These are phyloP conservation scores for Pyrrhosoma nymphula DNA, from an alignment of 2,888 invertebrate genomes.

Conservation along the genomic window DNA sequence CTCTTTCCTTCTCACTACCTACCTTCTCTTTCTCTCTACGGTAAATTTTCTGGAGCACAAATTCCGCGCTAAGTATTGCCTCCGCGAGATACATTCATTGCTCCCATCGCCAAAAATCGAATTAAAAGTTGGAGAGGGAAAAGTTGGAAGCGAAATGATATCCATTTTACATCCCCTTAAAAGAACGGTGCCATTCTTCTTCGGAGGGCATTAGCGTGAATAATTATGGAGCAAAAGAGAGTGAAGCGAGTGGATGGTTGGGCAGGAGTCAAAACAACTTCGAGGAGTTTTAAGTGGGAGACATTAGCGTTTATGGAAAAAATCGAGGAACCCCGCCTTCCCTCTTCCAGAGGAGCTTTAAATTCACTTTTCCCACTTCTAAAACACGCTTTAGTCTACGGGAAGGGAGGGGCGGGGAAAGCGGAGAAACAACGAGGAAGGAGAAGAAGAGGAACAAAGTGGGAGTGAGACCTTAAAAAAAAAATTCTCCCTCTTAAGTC, in stretches of 20 bases:
- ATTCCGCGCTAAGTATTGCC: neutral
- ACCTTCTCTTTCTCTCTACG: neutral
- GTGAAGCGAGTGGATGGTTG: neutral
- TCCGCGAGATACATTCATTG: neutral
- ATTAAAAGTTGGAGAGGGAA: slow-evolving; percentile 20
- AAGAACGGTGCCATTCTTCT: slow-evolving; percentile 12
- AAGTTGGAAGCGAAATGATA: slow-evolving; percentile 43
- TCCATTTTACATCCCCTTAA: neutral
- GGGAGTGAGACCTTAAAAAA: neutral
- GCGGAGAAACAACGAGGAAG: no score
- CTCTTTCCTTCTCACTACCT: neutral
- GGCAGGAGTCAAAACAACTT: slow-evolving; percentile 34
- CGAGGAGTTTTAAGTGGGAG: neutral
- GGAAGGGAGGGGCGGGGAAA: no score
- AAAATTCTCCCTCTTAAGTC: slow-evolving; percentile 11
- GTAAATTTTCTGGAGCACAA: neutral
- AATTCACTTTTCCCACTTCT: slow-evolving; percentile 33
- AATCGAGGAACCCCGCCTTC: neutral
- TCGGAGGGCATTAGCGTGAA: neutral
- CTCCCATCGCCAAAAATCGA: slow-evolving; percentile 29
- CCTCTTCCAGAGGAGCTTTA: neutral
- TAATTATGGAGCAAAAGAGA: slow-evolving; percentile 30
- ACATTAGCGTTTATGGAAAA: slow-evolving; percentile 40
- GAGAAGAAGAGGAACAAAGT: slow-evolving; percentile 32
- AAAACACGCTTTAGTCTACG: neutral